Conservation (phyloP, 2,797 vertebrate genomes). For the Pristis pectinata region DNA sequence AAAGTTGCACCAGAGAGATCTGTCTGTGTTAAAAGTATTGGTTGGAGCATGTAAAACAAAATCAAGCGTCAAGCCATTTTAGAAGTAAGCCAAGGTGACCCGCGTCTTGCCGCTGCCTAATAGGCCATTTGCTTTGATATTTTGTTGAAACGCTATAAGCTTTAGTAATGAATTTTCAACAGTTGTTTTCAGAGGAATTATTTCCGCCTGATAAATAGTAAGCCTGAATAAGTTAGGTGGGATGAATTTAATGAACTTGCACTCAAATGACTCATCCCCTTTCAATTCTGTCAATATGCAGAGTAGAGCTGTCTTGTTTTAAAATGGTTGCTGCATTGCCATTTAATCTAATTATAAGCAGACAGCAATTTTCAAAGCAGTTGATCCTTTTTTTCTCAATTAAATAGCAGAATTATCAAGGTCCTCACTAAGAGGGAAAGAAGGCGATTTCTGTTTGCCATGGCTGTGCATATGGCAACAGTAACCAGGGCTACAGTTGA, state of each 20-base stretch:
- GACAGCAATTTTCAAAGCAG: background rate
- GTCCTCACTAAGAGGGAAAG: background rate
- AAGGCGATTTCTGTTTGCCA: background rate
- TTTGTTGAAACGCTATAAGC: background rate
- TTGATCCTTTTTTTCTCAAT: background rate
- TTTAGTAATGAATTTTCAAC: background rate
- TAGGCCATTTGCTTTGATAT: background rate
- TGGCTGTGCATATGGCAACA: background rate
- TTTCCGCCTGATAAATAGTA: background rate
- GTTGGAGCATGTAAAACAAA: background rate
- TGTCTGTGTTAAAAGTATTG: background rate
- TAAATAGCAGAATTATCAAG: background rate
- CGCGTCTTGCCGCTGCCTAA: background rate
- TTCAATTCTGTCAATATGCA: background rate
- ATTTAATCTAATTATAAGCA: slow-evolving; percentile 2
- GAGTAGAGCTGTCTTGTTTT: background rate
- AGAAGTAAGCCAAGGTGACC: background rate
- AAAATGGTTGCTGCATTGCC: background rate
- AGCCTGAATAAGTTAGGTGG: background rate
- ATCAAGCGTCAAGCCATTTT: background rate
- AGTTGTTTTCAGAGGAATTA: background rate
- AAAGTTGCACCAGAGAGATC: background rate
- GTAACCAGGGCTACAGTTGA: slow-evolving; percentile 22
- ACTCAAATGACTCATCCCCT: background rate
- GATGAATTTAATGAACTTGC: background rate